phyloP scores from a whole-genome alignment of 2,797 vertebrate genomes.

The Falco rusticolus region DNA sequence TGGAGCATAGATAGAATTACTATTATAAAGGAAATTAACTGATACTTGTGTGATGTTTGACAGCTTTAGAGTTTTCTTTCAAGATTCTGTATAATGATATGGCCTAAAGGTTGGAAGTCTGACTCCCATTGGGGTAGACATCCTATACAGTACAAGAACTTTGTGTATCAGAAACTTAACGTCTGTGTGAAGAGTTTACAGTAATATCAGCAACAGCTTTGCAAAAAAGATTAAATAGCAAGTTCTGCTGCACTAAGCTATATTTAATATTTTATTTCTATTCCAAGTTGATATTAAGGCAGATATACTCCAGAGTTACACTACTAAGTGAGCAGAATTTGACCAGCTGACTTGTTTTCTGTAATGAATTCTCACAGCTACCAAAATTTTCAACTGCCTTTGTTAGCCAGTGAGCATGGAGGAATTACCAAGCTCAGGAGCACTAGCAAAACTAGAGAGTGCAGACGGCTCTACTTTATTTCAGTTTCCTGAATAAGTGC shows the following conservation, averaged over 20 bases:
- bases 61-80: not conserved
- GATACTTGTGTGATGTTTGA: not conserved
- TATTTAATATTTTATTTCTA: not conserved
- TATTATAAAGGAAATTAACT: not conserved
- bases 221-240: not conserved
- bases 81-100: not conserved
- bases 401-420: not conserved
- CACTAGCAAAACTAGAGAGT: not conserved
- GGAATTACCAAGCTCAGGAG: not conserved
- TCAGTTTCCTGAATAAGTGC: not conserved
- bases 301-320: not conserved
- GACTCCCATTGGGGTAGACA: not conserved
- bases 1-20: not conserved
- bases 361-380: not conserved
- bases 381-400: not conserved
- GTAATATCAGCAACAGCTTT: not conserved
- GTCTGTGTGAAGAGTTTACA: not conserved
- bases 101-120: not conserved
- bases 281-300: not conserved
- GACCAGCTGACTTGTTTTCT: not conserved
- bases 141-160: not conserved
- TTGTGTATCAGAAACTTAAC: not conserved
- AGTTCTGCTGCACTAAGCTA: not conserved
- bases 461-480: not conserved
- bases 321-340: not conserved